Evolutionary conservation across 2,113 vertebrate genomes (phyloP).

Genomic region (Cyprinodon brontotheroides): DNA sequence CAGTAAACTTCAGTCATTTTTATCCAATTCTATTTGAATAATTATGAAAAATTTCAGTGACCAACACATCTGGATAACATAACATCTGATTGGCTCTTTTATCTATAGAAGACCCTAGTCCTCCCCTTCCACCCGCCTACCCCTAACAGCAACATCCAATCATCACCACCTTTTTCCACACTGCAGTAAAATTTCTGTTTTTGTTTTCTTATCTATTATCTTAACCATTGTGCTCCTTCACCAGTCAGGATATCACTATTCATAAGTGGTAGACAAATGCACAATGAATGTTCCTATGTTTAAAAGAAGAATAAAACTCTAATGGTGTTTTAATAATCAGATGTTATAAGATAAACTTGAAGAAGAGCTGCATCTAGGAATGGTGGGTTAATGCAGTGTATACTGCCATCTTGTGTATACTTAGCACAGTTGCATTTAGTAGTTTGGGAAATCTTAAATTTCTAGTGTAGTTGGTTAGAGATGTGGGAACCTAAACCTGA

Average conservation of each 20-base stretch:
- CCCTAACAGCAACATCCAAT: not conserved
- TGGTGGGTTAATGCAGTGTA: not conserved
- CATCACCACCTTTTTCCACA: not conserved
- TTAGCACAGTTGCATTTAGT: not conserved
- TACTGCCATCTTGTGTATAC: not conserved
- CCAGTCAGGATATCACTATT: not conserved
- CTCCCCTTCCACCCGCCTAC: not conserved
- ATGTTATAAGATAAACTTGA: not conserved
- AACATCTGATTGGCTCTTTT: not conserved
- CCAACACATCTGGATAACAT: not conserved
- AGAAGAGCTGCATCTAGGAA: not conserved
- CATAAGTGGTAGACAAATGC: not conserved
- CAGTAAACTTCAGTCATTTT: not conserved
- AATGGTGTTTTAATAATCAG: not conserved
- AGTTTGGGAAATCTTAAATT: not conserved
- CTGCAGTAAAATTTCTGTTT: not conserved
- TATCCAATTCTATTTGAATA: not conserved
- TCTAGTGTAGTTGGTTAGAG: not conserved
- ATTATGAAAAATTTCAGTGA: not conserved
- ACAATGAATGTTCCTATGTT: not conserved
- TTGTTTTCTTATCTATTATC: not conserved
- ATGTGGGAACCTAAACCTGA: not conserved
- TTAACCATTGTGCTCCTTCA: not conserved
- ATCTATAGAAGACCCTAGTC: not conserved
- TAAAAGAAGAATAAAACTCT: not conserved